Conservation (phyloP, 2,888 invertebrate genomes). For the Scaptomyza caliginosa region DNA sequence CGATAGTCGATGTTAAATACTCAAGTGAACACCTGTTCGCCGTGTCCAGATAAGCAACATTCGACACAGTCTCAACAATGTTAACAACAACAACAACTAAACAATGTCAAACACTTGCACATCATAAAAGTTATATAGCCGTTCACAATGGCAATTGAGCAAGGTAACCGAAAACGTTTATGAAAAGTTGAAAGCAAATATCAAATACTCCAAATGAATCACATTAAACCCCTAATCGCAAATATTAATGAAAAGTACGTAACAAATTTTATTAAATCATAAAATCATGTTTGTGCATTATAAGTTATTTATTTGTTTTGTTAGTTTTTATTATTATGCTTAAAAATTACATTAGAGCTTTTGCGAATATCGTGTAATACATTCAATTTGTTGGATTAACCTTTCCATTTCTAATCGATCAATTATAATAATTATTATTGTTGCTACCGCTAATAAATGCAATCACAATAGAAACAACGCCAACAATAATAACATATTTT, state of each 20-base stretch:
- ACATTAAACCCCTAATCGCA: neutral
- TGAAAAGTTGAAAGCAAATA: neutral
- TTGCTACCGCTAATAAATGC: conserved; percentile 9
- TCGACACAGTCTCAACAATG: conserved; percentile 22
- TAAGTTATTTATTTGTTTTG: too few relatives aligned
- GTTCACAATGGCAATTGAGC: neutral
- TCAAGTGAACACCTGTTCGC: conserved; percentile 59
- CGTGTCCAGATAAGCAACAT: conserved; percentile 38
- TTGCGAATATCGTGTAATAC: too few relatives aligned
- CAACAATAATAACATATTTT: neutral
- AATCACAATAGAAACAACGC: neutral
- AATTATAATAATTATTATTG: conserved; percentile 18
- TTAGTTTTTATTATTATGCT: too few relatives aligned
- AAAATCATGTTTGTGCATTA: too few relatives aligned
- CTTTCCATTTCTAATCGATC: conserved; percentile 1
- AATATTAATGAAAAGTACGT: neutral
- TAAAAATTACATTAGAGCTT: too few relatives aligned
- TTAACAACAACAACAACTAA: neutral
- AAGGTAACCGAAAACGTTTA: neutral
- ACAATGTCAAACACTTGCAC: conserved; percentile 38
- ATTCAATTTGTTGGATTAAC: too few relatives aligned
- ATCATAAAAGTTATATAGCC: conserved; percentile 39
- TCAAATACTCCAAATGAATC: conserved; percentile 24
- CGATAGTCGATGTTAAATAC: conserved; percentile 6
- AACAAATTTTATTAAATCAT: too few relatives aligned